phyloP scores from a whole-genome alignment of 1,140 invertebrate genomes.

The Leptinotarsa undecemlineata region DNA sequence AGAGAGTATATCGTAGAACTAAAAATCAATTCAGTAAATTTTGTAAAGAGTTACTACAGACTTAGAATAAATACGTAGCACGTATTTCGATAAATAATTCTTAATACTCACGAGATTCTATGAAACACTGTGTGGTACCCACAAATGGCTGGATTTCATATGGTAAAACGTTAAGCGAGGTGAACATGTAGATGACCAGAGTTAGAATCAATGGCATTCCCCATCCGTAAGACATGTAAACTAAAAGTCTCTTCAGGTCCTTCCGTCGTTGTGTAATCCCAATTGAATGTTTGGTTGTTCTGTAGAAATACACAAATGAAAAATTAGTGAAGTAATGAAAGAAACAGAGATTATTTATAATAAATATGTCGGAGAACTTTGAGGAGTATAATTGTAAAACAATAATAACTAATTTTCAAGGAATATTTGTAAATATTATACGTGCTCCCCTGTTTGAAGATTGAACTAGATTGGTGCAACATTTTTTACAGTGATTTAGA shows the following conservation, averaged over 20 bases:
- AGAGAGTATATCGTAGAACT: not conserved
- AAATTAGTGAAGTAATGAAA: not conserved
- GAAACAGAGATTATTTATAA: no score
- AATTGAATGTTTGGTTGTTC: constrained; percentile 30
- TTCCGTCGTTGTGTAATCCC: constrained; percentile 27
- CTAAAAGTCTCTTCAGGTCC: constrained; percentile 38
- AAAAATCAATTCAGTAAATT: no score
- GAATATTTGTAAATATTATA: no score
- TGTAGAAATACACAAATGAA: constrained; percentile 4
- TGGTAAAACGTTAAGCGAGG: constrained; percentile 24
- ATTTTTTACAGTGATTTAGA: no score
- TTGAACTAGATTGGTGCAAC: no score
- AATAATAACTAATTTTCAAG: no score
- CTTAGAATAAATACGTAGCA: no score
- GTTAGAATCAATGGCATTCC: constrained; percentile 36
- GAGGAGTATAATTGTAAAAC: no score
- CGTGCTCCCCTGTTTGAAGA: no score
- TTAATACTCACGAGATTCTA: constrained; percentile 37
- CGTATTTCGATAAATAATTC: no score
- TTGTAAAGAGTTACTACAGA: no score
- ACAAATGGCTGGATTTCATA: constrained; percentile 35
- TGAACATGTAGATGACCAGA: constrained; percentile 27
- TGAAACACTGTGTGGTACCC: constrained; percentile 36
- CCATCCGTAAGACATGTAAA: constrained; percentile 40
- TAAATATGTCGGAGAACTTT: no score